Percentiles rank a stretch among this genome's conserved stretches.
These are phyloP conservation scores for Mylabris sibirica DNA, from an alignment of 2,888 invertebrate species.

Conservation along the genomic window DNA sequence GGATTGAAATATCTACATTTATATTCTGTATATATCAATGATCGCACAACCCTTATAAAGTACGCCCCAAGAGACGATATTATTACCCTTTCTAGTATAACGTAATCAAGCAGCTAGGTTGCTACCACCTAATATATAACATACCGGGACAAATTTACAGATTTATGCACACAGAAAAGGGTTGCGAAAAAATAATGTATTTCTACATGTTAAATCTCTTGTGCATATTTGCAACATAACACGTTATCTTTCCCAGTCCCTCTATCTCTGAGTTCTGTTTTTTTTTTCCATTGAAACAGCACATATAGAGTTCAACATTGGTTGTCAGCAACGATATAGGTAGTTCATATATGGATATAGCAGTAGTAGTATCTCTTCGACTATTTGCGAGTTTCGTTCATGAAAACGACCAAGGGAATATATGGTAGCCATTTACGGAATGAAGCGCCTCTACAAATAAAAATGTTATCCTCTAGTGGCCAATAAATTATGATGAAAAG, in stretches of 20 bases:
- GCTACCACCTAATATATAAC: neutral
- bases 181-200: neutral
- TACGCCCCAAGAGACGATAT: neutral
- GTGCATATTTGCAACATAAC: conserved; percentile 20
- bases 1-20: conserved; percentile 4
- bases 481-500: conserved; percentile 56
- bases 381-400: conserved; percentile 52
- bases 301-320: neutral
- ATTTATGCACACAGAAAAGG: neutral
- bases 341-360: neutral
- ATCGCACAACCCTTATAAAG: neutral
- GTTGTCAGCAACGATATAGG: conserved; percentile 41
- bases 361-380: conserved; percentile 43
- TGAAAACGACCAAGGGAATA: conserved; percentile 50
- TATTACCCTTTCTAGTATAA: neutral
- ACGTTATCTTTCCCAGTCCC: too few relatives aligned
- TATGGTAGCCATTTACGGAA: conserved; percentile 55
- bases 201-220: conserved; percentile 13
- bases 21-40: conserved; percentile 3
- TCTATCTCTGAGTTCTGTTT: neutral
- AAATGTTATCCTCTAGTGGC: conserved; percentile 56
- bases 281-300: neutral
- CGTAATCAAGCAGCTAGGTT: neutral
- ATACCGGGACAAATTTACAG: neutral
- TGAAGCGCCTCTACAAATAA: conserved; percentile 56